phyloP scores from a whole-genome alignment of 2,113 vertebrate genomes.

The Dicrurus megarhynchus region DNA sequence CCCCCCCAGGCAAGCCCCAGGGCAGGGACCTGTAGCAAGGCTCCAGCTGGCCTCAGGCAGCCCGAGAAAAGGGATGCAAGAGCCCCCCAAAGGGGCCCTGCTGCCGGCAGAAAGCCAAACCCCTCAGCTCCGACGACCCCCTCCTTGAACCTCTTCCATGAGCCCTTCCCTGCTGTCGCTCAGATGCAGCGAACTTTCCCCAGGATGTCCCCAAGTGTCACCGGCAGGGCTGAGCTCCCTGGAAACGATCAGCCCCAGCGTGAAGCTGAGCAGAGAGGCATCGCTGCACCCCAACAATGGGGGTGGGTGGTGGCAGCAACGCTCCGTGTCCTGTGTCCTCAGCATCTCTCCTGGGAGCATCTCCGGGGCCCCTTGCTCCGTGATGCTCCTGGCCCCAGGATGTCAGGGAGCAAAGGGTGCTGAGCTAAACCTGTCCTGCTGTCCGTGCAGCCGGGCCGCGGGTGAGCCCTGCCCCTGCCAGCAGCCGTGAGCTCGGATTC shows the following conservation, averaged over 20 bases:
- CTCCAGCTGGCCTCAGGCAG: not conserved
- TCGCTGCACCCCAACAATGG: fast-evolving
- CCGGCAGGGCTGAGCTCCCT: not conserved
- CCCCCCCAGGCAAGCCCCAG: not conserved
- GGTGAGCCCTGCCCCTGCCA: not conserved
- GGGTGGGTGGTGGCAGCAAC: fast-evolving
- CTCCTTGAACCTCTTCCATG: not conserved
- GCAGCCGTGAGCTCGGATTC: fast-evolving
- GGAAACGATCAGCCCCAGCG: fast-evolving
- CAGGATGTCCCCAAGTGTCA: not conserved
- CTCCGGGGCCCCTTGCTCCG: fast-evolving
- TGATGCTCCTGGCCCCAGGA: not conserved
- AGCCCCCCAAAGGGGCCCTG: not conserved
- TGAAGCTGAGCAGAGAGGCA: not conserved
- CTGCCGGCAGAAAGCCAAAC: not conserved
- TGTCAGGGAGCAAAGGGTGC: not conserved
- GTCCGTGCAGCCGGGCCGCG: fast-evolving
- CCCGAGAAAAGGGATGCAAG: fast-evolving
- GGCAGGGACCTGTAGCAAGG: not conserved
- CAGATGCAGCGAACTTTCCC: not conserved
- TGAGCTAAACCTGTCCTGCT: not conserved
- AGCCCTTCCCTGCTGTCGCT: not conserved
- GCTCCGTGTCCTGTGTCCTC: fast-evolving
- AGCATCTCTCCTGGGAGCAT: not conserved
- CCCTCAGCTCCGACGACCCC: fast-evolving